Conservation (phyloP, 1,140 invertebrate genomes). For the Calycopis cecrops region DNA sequence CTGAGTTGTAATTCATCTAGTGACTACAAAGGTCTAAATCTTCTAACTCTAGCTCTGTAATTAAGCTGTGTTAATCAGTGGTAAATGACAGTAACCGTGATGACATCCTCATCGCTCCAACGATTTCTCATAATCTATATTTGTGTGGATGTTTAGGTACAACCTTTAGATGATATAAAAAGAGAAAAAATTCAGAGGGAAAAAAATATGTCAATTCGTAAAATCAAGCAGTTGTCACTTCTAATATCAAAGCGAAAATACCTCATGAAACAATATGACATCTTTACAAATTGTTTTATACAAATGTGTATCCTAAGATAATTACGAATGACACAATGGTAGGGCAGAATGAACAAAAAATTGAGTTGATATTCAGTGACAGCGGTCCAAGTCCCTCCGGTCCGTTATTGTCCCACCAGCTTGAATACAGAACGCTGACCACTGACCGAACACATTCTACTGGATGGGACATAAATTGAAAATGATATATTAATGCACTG, state of each 20-base stretch:
- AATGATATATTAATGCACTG: slow-evolving; percentile 7
- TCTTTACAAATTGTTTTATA: not conserved
- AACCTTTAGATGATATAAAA: no score
- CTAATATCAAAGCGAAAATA: not conserved
- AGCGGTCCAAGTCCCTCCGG: slow-evolving; percentile 30
- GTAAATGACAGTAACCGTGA: no score
- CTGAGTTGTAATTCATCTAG: no score
- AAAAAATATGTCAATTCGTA: not conserved
- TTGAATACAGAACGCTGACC: slow-evolving; percentile 28
- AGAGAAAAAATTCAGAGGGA: not conserved
- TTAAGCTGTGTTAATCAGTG: no score
- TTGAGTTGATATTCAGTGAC: slow-evolving; percentile 57
- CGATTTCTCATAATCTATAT: no score
- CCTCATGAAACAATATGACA: no score
- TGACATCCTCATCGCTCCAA: no score
- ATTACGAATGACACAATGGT: slow-evolving; percentile 31
- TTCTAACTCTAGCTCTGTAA: no score
- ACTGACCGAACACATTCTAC: slow-evolving; percentile 14
- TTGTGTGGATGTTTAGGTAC: no score
- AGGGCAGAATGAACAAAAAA: slow-evolving; percentile 34
- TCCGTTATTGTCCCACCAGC: slow-evolving; percentile 36
- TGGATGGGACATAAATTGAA: slow-evolving; percentile 16
- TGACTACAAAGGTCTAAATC: no score
- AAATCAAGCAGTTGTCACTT: not conserved
- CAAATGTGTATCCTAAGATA: slow-evolving; percentile 18